Percentiles rank a stretch among this genome's conserved stretches.
Evolutionary conservation across 2,113 vertebrate genomes (phyloP).

Genomic region (Phycodurus eques): DNA sequence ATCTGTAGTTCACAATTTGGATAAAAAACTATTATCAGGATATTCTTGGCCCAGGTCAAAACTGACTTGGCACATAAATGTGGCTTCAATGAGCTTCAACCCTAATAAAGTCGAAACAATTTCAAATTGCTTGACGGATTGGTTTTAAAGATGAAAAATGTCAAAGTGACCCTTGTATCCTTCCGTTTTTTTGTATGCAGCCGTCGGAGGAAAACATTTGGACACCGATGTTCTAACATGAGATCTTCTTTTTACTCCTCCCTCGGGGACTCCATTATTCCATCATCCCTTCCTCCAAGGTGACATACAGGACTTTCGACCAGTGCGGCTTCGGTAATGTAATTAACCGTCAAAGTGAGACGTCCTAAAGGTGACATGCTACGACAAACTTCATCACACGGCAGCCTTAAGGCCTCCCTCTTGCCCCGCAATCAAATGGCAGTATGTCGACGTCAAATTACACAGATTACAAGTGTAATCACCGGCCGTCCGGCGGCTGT

Average conservation of each 20-base stretch:
- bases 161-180: not conserved
- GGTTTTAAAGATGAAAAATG: not conserved
- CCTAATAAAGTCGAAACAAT: no score
- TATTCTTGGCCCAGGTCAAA: no score
- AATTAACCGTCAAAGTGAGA: conserved; percentile 59
- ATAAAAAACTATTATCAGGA: no score
- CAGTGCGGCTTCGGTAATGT: conserved; percentile 34
- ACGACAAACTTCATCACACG: conserved; percentile 42
- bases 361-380: conserved; percentile 51
- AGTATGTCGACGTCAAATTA: conserved; percentile 52
- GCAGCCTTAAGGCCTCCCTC: conserved; percentile 21
- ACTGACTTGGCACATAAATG: no score
- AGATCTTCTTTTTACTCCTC: conserved; percentile 36
- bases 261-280: conserved; percentile 53
- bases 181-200: not conserved
- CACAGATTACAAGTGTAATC: conserved; percentile 53
- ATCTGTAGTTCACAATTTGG: no score
- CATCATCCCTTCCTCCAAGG: conserved; percentile 59
- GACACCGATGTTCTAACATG: conserved; percentile 29
- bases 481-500: conserved; percentile 26
- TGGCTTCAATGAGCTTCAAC: no score
- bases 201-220: conserved; percentile 34
- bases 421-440: conserved; percentile 30
- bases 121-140: no score
- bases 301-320: conserved; percentile 37